Percentiles rank a stretch among this genome's conserved stretches.
phyloP scores from a whole-genome alignment of 2,797 vertebrate species.

The Loris lydekkerianus region DNA sequence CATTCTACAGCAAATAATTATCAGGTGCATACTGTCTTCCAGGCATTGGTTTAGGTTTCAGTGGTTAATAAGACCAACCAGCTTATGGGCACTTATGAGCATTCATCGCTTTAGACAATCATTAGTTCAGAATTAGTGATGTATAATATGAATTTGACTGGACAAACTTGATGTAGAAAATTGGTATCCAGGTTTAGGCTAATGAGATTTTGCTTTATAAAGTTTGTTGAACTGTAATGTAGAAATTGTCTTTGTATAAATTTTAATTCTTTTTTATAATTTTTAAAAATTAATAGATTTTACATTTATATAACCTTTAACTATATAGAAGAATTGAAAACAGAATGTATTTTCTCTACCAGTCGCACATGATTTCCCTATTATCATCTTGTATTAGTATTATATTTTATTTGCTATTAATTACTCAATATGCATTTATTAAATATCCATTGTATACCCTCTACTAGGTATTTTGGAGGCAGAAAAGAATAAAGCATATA shows the following conservation, averaged over 20 bases:
- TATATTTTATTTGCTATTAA: not conserved
- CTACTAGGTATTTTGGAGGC: not conserved
- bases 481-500: not conserved
- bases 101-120: not conserved
- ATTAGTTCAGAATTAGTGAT: not conserved
- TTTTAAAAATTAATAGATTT: conserved; percentile 7
- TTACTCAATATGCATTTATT: not conserved
- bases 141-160: not conserved
- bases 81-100: not conserved
- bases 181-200: not conserved
- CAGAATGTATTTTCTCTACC: not conserved
- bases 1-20: not conserved
- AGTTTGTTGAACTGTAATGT: not conserved
- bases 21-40: not conserved
- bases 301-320: not conserved
- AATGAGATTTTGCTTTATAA: conserved; percentile 7
- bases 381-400: not conserved
- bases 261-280: not conserved
- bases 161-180: not conserved
- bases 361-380: not conserved
- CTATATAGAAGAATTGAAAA: not conserved
- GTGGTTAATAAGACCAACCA: not conserved
- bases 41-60: not conserved
- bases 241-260: not conserved
- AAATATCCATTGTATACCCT: not conserved